Evolutionary conservation across 2,113 vertebrate genomes (phyloP), one percentile per base, ranked within the genome.

Genomic region (Gulo gulo): DNA sequence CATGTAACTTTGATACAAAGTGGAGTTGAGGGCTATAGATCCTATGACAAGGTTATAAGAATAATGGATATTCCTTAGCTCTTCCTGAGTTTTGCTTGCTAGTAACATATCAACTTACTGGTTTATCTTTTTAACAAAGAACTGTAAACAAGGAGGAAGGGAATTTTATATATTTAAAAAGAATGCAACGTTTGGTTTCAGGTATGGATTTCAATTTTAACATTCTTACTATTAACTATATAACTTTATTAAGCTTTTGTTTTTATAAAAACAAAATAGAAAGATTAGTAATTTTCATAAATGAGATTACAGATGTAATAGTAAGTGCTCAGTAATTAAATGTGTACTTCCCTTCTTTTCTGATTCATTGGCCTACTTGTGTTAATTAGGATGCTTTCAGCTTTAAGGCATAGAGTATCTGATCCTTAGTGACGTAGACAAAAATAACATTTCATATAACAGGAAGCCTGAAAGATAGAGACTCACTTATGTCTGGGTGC

Each of bases 221-320:
- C 47, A 95, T 96, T 95, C 79, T 95, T 85, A 73, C n/a, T 91
- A 2, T 85, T 93, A 59, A 65, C 34, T 85, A 7, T 78, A 34
- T 94, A 88, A 57, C 50, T 96, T 93, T 82, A 83, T 59, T 93
- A 96, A 97, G 52, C 26, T 55, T 96, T 82, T 65, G 26, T 89
- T 97, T 97, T 36, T 84, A 71, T 71, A 88, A 94, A 87, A 95
- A 67, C 12, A 74, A 85, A 20, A 20, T 3, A 95, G 52, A 55
- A 55, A 55, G 91, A 34, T 57, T 63, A 88, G 39, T 91, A 76
- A 90, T 88, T 96, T 88, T 88, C 42, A 85, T 76, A 73, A 84
- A 55, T 81, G 20, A 91, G 47, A 88, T 95, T 84, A 81, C 29
- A 82, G 47, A 91, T 95, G 18, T 91, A 65, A 63, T 65, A 85